Conservation (phyloP, 2,888 invertebrate genomes). For the Callyntrura sp. region DNA sequence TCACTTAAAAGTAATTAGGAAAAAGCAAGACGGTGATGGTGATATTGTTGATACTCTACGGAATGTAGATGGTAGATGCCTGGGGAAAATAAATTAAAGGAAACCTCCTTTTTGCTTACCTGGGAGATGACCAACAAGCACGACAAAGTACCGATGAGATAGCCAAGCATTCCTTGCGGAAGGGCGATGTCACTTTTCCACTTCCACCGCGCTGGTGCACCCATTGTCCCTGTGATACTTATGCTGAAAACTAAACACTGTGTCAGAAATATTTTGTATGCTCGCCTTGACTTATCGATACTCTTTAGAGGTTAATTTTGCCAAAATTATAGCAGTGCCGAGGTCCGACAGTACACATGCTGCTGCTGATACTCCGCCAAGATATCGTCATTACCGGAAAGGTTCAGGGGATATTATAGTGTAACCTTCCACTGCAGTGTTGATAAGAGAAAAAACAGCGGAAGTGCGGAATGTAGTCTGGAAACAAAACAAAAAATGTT, state of each 20-base stretch:
- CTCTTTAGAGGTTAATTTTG: not conserved
- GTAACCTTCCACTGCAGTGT: not conserved
- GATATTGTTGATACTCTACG: not conserved
- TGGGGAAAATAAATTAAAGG: not conserved
- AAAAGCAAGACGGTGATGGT: not conserved
- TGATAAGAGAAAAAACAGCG: not conserved
- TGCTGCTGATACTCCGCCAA: too few relatives aligned
- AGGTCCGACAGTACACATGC: too few relatives aligned
- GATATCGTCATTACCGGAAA: too few relatives aligned
- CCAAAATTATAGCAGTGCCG: not conserved
- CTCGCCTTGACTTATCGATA: not conserved
- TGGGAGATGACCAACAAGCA: conserved; percentile 43
- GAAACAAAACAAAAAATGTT: conserved; percentile 2
- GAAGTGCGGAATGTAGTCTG: not conserved
- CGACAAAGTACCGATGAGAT: conserved; percentile 1
- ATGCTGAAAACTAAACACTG: conserved; percentile 16
- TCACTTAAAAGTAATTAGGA: not conserved
- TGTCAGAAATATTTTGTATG: not conserved
- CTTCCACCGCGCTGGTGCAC: conserved; percentile 54
- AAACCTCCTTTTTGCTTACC: conserved; percentile 31
- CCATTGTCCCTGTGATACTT: conserved; percentile 12
- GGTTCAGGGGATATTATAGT: not conserved
- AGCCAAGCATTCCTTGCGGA: not conserved
- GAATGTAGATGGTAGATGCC: not conserved
- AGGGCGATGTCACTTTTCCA: conserved; percentile 27